Percentiles rank a stretch among this genome's conserved stretches.
These are phyloP conservation scores for Lacerta agilis DNA, from an alignment of 2,797 vertebrate genomes.

Conservation along the genomic window DNA sequence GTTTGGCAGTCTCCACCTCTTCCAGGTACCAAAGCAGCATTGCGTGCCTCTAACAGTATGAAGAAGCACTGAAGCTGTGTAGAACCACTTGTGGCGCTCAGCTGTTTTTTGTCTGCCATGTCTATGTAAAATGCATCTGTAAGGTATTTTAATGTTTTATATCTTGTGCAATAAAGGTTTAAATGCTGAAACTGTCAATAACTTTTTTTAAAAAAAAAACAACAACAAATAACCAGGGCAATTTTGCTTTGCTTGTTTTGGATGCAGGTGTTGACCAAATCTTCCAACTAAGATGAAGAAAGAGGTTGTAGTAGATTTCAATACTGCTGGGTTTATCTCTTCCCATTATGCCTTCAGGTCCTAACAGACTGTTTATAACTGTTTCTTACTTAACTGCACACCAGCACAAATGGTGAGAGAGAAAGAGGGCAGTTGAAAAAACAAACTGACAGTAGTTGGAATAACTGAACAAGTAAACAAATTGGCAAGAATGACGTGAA, in stretches of 20 bases:
- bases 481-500: background rate
- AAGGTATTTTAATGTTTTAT: constrained; percentile 32
- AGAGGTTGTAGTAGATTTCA: background rate
- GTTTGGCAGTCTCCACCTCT: constrained; percentile 91
- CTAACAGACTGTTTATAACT: background rate
- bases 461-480: background rate
- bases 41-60: constrained; percentile 60
- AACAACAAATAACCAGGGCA: background rate
- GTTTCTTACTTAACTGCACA: background rate
- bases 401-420: background rate
- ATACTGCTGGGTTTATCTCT: background rate
- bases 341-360: background rate
- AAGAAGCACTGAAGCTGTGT: constrained; percentile 72
- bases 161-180: constrained; percentile 37
- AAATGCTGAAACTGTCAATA: constrained; percentile 3
- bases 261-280: background rate
- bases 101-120: background rate
- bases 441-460: background rate
- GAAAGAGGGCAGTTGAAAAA: background rate
- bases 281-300: background rate
- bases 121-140: constrained; percentile 13
- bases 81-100: fast-evolving
- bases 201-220: background rate
- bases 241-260: background rate
- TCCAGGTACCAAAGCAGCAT: constrained; percentile 26